A percentile compares a stretch with the other conserved stretches of the same genome.
phyloP scores from a whole-genome alignment of 2,113 vertebrate species.

The Pipra filicauda region DNA sequence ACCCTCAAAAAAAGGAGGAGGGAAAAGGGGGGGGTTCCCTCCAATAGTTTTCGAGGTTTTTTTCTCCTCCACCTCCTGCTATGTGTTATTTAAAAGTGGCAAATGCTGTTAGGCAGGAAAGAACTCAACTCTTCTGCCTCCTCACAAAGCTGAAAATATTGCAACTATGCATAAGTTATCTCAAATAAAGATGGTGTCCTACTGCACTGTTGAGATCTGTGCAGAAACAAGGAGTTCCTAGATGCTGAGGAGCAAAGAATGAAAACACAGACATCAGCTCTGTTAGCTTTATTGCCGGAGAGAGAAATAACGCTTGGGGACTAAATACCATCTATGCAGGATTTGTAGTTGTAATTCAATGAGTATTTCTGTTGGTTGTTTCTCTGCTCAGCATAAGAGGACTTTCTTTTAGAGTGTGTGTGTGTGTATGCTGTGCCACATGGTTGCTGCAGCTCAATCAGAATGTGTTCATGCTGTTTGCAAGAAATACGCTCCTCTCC shows the following conservation, averaged over 20 bases:
- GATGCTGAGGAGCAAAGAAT: not conserved
- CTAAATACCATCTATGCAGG: not conserved
- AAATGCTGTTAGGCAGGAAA: not conserved
- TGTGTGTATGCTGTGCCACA: too few species aligned
- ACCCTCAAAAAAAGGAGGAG: not conserved
- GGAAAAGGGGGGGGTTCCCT: not conserved
- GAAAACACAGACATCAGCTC: not conserved
- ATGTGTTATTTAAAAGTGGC: not conserved
- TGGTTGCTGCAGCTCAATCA: not conserved
- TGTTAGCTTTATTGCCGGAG: not conserved
- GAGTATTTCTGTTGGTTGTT: not conserved
- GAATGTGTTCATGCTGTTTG: not conserved
- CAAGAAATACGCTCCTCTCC: not conserved
- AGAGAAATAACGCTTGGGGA: not conserved
- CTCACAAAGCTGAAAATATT: not conserved
- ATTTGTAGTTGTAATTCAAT: not conserved
- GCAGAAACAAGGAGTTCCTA: not conserved
- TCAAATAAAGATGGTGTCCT: not conserved
- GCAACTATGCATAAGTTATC: accelerated
- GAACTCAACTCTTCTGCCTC: not conserved
- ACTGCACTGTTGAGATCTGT: not conserved
- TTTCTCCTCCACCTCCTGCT: not conserved
- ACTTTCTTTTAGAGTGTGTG: accelerated
- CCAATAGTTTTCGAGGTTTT: not conserved
- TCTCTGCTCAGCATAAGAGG: not conserved